Base-by-base conservation (phyloP, 2,888 invertebrate genomes). In the Trichopoda pennipes region DNA sequence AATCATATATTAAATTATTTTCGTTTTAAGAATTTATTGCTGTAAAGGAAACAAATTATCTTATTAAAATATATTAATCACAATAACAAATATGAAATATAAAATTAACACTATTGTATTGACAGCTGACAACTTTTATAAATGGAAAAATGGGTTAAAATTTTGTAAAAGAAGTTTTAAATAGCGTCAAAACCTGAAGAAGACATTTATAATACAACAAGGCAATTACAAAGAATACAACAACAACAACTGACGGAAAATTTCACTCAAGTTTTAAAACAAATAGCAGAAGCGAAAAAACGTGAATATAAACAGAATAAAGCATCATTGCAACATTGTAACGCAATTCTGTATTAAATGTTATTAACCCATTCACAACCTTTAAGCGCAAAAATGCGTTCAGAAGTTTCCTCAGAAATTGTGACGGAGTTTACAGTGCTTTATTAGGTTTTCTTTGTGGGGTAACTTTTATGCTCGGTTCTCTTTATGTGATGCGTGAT, bases 121-220 rank as follows among this genome's bases (percentile, higher is more conserved):
- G 70, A 56, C 70, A 77, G 28, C 8, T 61, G 68, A 44, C 53
- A 69, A 16, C 55, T 38, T 49, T 66, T 69, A 35, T 68, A 77
- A 69, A 81, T 81, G 73, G 77, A 17, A 63, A 79, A 82, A 72
- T 82, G 72, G 79, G 79, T 82, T 82, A 81, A 69, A 69, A 3
- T 44, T n/a, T 2, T 14, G 19, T 3, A 23, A 32, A 55, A 55
- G 17, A 73, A 60, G 42, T 55, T 42, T 21, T 76, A 23, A 47
- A 44, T 17, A 17, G 28, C n/a, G 53, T 42, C 28, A 17, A 63
- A 77, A 70, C 61, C n/a, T 44, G 63, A 49, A 49, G 9, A 49
- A 38, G 19, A 63, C 56, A 70, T 64, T 77, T 63, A 69, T 55
- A 61, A 69, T 28, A 69, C 68, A 69, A 69, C 68, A 69, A 61